Percentiles rank a stretch among this genome's conserved stretches.
Conservation (phyloP, 2,113 vertebrate genomes). For the Motacilla alba region DNA sequence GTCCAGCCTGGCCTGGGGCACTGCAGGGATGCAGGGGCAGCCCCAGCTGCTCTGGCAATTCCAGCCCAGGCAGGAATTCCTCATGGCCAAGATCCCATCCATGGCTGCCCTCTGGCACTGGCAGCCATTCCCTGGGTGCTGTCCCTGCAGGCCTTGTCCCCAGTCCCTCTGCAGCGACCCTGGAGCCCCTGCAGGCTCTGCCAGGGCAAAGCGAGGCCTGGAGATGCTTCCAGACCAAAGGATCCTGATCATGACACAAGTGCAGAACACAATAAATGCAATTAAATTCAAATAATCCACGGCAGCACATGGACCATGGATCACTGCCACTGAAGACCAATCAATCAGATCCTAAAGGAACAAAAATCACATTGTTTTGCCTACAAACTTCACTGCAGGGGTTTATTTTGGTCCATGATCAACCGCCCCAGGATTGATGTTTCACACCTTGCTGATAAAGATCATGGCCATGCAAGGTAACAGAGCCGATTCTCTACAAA, state of each 20-base stretch:
- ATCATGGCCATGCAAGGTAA: neutral
- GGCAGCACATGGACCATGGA: neutral
- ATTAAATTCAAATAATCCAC: neutral
- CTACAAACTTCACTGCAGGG: neutral
- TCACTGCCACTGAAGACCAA: neutral
- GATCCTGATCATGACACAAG: neutral
- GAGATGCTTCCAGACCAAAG: neutral
- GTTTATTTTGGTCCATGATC: neutral
- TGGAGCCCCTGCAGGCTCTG: neutral
- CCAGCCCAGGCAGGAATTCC: neutral
- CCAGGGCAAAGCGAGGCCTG: neutral
- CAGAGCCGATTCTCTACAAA: neutral
- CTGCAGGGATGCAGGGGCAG: neutral
- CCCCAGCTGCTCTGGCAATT: neutral
- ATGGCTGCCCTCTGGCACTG: fast-evolving
- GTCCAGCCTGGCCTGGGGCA: neutral
- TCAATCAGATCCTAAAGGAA: neutral
- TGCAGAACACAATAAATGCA: neutral
- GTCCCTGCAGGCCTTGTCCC: neutral
- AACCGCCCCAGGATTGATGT: neutral
- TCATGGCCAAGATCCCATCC: neutral
- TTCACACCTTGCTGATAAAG: neutral
- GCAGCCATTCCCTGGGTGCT: neutral
- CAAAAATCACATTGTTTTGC: neutral
- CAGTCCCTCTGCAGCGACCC: neutral